These are phyloP conservation scores for Lepeophtheirus salmonis DNA, from an alignment of 1,140 invertebrate genomes.

Conservation along the genomic window DNA sequence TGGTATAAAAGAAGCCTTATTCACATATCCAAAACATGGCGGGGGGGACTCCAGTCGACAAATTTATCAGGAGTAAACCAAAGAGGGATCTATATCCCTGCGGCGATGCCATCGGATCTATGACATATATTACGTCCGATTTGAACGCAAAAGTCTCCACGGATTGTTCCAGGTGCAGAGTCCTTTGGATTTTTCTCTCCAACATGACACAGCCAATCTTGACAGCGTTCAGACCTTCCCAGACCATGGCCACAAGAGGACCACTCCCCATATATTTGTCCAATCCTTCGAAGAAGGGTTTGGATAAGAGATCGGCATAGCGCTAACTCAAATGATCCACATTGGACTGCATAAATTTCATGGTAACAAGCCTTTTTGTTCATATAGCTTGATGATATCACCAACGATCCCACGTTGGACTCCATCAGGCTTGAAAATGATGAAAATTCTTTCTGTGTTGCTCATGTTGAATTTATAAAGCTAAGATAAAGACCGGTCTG, in stretches of 20 bases:
- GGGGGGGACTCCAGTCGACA: too few relatives aligned
- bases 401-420: constrained; percentile 89
- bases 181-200: constrained; percentile 80
- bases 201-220: too few relatives aligned
- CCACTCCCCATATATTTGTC: constrained; percentile 93
- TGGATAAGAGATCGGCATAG: constrained; percentile 67
- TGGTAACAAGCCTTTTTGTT: constrained; percentile 88
- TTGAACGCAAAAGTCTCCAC: constrained; percentile 86
- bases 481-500: too few relatives aligned
- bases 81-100: constrained; percentile 79
- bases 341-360: constrained; percentile 69
- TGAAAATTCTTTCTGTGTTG: too few relatives aligned
- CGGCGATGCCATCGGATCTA: constrained; percentile 94
- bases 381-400: constrained; percentile 86
- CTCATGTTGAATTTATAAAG: too few relatives aligned
- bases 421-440: constrained; percentile 96
- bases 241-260: constrained; percentile 92
- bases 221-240: constrained; percentile 85
- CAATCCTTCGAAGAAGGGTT: constrained; percentile 80
- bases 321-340: constrained; percentile 64
- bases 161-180: constrained; percentile 84
- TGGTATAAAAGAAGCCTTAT: too few relatives aligned
- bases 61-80: too few relatives aligned
- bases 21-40: too few relatives aligned
- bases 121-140: constrained; percentile 75